Evolutionary conservation across 2,113 vertebrate genomes (phyloP).

Genomic region (Nerophis lumbriciformis): DNA sequence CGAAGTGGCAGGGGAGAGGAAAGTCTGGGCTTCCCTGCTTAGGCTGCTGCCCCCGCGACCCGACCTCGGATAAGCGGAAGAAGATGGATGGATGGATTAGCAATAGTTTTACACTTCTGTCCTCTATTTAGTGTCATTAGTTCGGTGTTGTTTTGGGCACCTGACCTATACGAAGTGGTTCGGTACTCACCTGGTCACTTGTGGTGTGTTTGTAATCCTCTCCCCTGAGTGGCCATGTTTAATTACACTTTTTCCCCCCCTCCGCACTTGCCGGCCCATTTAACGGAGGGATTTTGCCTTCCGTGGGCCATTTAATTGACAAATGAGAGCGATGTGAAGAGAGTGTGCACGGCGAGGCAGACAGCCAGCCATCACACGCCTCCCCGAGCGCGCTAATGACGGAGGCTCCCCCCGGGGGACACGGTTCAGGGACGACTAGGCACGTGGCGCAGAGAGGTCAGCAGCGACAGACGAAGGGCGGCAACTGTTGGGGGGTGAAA

Average conservation of each 20-base stretch:
- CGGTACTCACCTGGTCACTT: background rate
- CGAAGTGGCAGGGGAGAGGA: too few species aligned
- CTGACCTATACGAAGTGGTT: background rate
- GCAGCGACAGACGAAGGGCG: constrained; percentile 39
- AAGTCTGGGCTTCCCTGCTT: too few species aligned
- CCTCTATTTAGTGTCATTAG: too few species aligned
- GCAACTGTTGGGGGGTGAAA: constrained; percentile 44
- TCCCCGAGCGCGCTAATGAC: constrained; percentile 36
- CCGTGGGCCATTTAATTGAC: constrained; percentile 47
- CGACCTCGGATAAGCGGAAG: too few species aligned
- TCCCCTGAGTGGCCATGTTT: background rate
- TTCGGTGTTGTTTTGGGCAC: too few species aligned
- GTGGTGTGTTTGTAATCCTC: constrained; percentile 8
- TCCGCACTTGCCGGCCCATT: constrained; percentile 4
- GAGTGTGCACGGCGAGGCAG: constrained; percentile 22
- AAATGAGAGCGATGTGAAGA: constrained; percentile 33
- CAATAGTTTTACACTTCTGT: too few species aligned
- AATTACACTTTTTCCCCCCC: background rate
- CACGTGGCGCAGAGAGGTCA: constrained; percentile 53
- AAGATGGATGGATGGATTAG: too few species aligned
- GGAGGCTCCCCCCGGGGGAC: constrained; percentile 54
- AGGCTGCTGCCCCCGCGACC: too few species aligned
- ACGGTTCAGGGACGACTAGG: constrained; percentile 28
- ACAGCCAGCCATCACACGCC: constrained; percentile 22
- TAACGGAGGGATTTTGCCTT: constrained; percentile 37